These are phyloP conservation scores for Symphodus melops DNA, from an alignment of 2,113 vertebrate species.

Conservation along the genomic window DNA sequence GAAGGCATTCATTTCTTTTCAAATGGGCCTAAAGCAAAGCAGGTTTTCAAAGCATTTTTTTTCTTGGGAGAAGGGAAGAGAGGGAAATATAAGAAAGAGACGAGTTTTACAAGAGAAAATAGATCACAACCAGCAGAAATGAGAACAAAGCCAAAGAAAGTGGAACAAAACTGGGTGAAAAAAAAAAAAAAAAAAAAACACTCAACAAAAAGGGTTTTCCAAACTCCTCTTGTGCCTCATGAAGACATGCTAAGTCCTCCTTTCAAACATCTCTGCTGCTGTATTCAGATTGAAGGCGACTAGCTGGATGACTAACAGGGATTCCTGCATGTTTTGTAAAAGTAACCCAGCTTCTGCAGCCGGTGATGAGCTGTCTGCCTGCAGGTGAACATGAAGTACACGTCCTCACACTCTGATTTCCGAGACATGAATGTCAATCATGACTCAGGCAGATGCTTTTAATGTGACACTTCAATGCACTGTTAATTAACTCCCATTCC, in stretches of 20 bases:
- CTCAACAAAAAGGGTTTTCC: background rate
- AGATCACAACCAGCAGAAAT: constrained; percentile 20
- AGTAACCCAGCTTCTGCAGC: constrained; percentile 1
- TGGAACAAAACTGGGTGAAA: background rate
- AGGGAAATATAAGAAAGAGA: background rate
- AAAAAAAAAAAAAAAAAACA: background rate
- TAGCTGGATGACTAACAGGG: background rate
- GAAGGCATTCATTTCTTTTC: constrained; percentile 19
- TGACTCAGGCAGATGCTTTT: background rate
- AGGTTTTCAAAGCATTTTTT: constrained; percentile 23
- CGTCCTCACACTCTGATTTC: background rate
- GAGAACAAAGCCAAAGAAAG: constrained; percentile 24
- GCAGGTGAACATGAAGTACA: background rate
- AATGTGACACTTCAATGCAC: background rate
- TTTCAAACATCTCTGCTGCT: background rate
- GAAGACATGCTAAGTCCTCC: background rate
- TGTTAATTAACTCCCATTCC: background rate
- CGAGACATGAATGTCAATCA: background rate
- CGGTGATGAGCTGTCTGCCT: background rate
- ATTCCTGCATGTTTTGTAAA: background rate
- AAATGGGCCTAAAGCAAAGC: constrained; percentile 16
- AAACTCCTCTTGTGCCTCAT: background rate
- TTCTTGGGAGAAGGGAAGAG: constrained; percentile 11
- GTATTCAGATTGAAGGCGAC: background rate
- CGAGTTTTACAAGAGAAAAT: background rate